These are phyloP conservation scores for Sebastes schlegelii DNA, from an alignment of 2,113 vertebrate species.

Conservation along the genomic window DNA sequence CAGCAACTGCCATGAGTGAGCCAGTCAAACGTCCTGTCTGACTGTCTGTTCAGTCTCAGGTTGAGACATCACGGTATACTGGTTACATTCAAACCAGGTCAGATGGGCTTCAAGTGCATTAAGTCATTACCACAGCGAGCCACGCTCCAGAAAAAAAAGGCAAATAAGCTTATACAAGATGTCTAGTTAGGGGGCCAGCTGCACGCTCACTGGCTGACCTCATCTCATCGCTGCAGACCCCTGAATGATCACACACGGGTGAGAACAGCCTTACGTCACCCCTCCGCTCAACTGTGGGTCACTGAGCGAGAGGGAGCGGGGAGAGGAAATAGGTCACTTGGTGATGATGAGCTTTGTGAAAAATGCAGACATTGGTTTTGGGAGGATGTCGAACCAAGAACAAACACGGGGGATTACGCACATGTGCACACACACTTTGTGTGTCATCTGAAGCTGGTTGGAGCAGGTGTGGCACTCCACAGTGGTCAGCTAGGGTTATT, in stretches of 20 bases:
- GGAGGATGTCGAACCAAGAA: conserved; percentile 2
- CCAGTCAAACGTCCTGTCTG: not conserved
- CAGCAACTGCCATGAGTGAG: not conserved
- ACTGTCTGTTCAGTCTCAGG: conserved; percentile 27
- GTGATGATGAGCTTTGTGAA: conserved; percentile 57
- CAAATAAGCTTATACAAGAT: conserved; percentile 65
- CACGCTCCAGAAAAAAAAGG: conserved; percentile 39
- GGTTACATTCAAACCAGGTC: conserved; percentile 60
- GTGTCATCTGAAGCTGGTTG: conserved; percentile 19
- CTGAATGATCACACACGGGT: conserved; percentile 65
- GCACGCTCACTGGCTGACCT: conserved; percentile 72
- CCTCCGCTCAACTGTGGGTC: conserved; percentile 43
- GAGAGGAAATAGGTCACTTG: conserved; percentile 70
- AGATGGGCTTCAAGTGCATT: conserved; percentile 54
- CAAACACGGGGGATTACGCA: conserved; percentile 3
- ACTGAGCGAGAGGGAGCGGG: conserved; percentile 26
- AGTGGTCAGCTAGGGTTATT: conserved; percentile 49
- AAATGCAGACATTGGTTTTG: conserved; percentile 55
- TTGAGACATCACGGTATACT: conserved; percentile 18
- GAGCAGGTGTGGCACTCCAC: conserved; percentile 46
- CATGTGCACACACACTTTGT: not conserved
- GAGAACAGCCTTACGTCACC: conserved; percentile 74
- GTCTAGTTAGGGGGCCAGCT: conserved; percentile 60
- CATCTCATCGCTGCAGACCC: conserved; percentile 70
- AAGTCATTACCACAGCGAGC: conserved; percentile 31